Evolutionary conservation across 2,797 vertebrate genomes (phyloP), one percentile per base, ranked within the genome.

Genomic region (Garrulus glandarius): DNA sequence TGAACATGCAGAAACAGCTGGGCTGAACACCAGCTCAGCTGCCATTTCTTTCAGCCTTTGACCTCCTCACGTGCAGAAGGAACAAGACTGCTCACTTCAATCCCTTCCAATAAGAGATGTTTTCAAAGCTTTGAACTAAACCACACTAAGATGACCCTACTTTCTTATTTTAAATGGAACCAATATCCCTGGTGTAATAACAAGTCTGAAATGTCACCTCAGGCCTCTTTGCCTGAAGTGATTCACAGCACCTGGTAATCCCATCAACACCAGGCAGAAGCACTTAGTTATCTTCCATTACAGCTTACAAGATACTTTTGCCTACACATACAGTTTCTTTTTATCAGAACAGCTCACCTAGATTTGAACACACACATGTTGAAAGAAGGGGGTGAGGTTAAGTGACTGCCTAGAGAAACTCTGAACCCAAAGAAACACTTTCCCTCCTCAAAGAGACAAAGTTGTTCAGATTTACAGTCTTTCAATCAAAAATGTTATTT

Each of bases 81-180:
- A 81, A 71, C 32, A 56, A 52, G 78, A 75, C 47, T 22, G 59
- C 55, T 87, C 56, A 65, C 43, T 87, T 95, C 44, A 78, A 22
- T 46, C 50, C 60, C 90, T 96, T 84, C 77, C 87, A 96, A 29
- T 65, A 78, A 85, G 88, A 94, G 43, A 52, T 46, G 59, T 53
- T 84, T 93, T 85, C 52, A 94, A 91, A 93, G 89, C 83, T 89
- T 93, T 87, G 57, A 96, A 64, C 87, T 64, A 83, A 96, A 78
- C 11, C 10, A 23, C 59, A 41, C 70, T 61, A 63, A 64, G 77
- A 76, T 30, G 83, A 75, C 78, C 64, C 36, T 41, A 55, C 60
- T 92, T 96, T 77, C 83, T 84, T 85, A 79, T 57, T 95, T 92
- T 50, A 95, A 95, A 68, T 0, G 0, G 89, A 94, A 94, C 46